Evolutionary conservation across 2,888 invertebrate species (phyloP), one percentile per base, ranked within the genome.

Genomic region (Bellardia bayeri): DNA sequence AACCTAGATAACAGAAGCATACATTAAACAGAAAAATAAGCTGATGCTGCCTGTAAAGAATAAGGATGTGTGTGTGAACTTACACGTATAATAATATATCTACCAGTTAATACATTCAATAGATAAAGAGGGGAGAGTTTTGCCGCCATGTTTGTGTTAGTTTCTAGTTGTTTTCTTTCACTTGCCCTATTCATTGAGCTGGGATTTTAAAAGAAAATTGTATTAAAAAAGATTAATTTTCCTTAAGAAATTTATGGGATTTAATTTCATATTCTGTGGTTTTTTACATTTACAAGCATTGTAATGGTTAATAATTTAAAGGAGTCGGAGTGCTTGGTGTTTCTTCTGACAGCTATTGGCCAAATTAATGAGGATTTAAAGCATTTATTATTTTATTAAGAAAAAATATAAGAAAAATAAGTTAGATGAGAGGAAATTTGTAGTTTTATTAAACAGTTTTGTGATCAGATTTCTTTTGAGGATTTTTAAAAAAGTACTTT

Each of bases 161-260:
- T 61, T 42, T 16, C 33, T 40, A 3, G 3, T 11, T 61, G 37
- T 16, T 7, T 58, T 13, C 30, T 58, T 68, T 23, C 56, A 6
- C 51, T 76, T 42, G 40, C 13, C 14, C 5, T 13, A 9, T 11
- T 49, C 16, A 63, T 33, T 13, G 45, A 13, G 45, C 5, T 9
- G 45, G 11, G 4, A 30, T 37, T 61, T 37, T 3, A 56, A 30
- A 42, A 30, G 33, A 14, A 80, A 71, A 80, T 63, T 71, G 30
- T 51, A 37, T 80, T 81, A 72, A 13, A 42, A 42, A 54, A 54
- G 54, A 64, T 81, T 72, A 81, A 81, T 81, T 72, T 72, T 81
- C 72, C 16, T 56, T 30, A 33, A 45, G 72, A 81, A 81, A 72
- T 81, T 81, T 64, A 81, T 81, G 54, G 72, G 42, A 51, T 72